These are phyloP conservation scores for Cotesia congregata DNA, from an alignment of 2,888 invertebrate species.

Conservation along the genomic window DNA sequence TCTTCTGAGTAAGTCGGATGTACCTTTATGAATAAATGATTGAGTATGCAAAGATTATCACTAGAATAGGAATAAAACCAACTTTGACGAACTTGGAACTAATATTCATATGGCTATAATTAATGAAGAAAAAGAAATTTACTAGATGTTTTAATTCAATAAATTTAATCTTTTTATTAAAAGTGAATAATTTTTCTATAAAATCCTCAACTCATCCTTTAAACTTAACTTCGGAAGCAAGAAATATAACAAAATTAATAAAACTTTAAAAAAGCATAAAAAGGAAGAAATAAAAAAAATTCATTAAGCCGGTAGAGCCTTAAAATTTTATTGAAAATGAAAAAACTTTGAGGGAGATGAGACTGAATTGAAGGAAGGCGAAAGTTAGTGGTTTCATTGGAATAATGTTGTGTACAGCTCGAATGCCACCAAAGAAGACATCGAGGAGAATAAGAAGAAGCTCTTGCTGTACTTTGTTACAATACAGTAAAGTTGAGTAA, in stretches of 20 bases:
- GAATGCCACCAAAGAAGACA: not conserved
- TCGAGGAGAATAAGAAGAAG: not conserved
- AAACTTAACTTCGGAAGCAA: no score
- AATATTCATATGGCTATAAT: no score
- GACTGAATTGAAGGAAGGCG: not conserved
- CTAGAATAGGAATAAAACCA: no score
- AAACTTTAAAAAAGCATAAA: not conserved
- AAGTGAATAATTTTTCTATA: no score
- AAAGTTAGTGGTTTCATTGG: not conserved
- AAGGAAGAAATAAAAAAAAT: not conserved
- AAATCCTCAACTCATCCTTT: no score
- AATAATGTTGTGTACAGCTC: not conserved
- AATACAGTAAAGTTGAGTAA: not conserved
- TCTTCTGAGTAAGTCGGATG: no score
- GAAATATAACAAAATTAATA: not conserved
- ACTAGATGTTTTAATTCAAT: no score
- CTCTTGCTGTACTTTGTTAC: not conserved
- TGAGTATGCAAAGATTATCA: no score
- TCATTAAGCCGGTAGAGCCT: not conserved
- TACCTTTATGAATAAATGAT: no score
- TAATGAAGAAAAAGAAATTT: no score
- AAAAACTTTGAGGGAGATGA: conserved; percentile 10
- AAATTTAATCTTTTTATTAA: no score
- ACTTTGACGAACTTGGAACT: no score
- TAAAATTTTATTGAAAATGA: not conserved